Percentiles rank a stretch among this genome's conserved stretches.
Conservation (phyloP, 2,113 vertebrate species). For the Spilogale gracilis region DNA sequence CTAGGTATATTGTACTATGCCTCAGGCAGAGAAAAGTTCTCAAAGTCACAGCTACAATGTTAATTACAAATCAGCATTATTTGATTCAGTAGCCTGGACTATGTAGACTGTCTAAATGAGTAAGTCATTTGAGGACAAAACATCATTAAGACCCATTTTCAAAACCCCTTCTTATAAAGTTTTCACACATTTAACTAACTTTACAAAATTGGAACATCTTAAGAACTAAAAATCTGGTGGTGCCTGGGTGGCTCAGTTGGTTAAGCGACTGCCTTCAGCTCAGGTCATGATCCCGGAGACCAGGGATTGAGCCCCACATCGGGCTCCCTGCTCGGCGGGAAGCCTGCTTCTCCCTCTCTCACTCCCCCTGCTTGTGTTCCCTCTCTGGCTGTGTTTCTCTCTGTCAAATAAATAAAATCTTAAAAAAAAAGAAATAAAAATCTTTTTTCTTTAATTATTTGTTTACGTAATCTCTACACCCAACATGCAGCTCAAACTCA, state of each 20-base stretch:
- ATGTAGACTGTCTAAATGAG: neutral
- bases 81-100: neutral
- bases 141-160: constrained; percentile 54
- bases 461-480: neutral
- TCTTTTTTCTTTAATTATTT: neutral
- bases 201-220: neutral
- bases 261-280: too few relatives aligned
- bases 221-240: constrained; percentile 15
- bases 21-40: neutral
- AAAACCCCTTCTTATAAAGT: constrained; percentile 19
- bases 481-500: neutral
- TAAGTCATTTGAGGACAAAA: neutral
- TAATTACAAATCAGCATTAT: constrained; percentile 33
- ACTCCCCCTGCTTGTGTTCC: too few relatives aligned
- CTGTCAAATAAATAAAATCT: too few relatives aligned
- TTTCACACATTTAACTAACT: constrained; percentile 50
- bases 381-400: too few relatives aligned
- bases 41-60: neutral
- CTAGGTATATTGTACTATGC: neutral
- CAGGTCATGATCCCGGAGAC: too few relatives aligned
- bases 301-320: too few relatives aligned
- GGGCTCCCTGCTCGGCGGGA: too few relatives aligned
- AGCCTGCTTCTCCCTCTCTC: too few relatives aligned
- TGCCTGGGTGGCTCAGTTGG: too few relatives aligned
- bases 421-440: neutral